Conservation (phyloP, 2,797 vertebrate genomes). For the Enteromius viviparus region DNA sequence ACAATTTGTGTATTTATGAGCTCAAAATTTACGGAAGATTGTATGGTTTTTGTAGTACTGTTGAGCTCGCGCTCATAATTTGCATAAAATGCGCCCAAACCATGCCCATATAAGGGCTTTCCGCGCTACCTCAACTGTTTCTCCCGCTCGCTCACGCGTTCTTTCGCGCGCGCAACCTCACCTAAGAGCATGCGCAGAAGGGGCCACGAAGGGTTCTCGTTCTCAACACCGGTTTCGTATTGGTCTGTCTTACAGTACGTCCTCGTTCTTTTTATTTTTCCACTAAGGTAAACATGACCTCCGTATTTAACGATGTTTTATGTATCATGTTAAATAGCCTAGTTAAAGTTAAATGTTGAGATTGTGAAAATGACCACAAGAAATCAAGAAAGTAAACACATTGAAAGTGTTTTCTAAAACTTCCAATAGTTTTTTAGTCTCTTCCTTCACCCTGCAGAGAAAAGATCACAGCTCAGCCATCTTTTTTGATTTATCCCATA, state of each 20-base stretch:
- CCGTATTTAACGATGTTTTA: neutral
- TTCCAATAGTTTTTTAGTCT: neutral
- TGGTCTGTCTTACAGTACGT: neutral
- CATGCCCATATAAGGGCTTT: neutral
- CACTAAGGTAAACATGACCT: neutral
- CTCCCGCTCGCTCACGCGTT: neutral
- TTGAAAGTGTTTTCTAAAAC: neutral
- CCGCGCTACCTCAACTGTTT: neutral
- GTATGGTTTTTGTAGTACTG: neutral
- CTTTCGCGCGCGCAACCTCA: neutral
- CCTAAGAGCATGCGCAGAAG: neutral
- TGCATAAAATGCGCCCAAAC: neutral
- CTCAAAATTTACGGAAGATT: neutral
- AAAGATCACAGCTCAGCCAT: neutral
- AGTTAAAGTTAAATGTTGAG: too few relatives aligned
- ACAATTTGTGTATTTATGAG: neutral
- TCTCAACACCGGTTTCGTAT: neutral
- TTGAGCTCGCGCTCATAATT: neutral
- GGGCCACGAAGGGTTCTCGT: neutral
- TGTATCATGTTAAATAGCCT: too few relatives aligned
- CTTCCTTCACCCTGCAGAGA: neutral
- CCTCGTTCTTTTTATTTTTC: neutral
- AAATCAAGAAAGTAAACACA: neutral
- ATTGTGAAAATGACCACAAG: neutral
- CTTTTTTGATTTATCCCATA: conserved; percentile 8